Evolutionary conservation across 2,113 vertebrate species (phyloP).

Genomic region (Calyptommatus sinebrachiatus): DNA sequence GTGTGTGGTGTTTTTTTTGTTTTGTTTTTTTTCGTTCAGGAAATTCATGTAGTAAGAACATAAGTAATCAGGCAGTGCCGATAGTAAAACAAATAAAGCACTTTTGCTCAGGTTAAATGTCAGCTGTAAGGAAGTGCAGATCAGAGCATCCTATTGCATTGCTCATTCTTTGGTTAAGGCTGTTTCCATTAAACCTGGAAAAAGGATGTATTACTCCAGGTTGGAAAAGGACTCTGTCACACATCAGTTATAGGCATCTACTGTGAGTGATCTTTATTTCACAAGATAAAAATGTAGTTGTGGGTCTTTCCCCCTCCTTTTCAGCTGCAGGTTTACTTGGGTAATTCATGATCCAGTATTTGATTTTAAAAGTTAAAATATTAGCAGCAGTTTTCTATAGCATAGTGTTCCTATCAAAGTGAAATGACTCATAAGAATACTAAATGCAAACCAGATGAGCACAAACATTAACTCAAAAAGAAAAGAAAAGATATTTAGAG

Average conservation of each 20-base stretch:
- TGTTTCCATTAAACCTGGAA: constrained; percentile 58
- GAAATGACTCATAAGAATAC: constrained; percentile 84
- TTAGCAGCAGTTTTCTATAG: constrained; percentile 77
- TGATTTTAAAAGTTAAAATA: constrained; percentile 79
- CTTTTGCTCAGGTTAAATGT: constrained; percentile 70
- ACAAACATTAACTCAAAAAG: constrained; percentile 72
- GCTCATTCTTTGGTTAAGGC: constrained; percentile 62
- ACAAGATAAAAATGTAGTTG: constrained; percentile 50
- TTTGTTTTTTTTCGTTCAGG: constrained; percentile 49
- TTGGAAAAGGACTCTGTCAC: constrained; percentile 62
- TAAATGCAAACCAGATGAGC: constrained; percentile 85
- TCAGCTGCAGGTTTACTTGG: constrained; percentile 59
- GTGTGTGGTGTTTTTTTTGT: not conserved
- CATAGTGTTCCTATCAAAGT: constrained; percentile 78
- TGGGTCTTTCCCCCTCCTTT: constrained; percentile 17
- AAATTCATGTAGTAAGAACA: constrained; percentile 70
- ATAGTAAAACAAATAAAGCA: constrained; percentile 74
- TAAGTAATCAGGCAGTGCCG: constrained; percentile 69
- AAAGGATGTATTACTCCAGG: constrained; percentile 55
- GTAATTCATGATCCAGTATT: constrained; percentile 65
- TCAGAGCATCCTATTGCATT: constrained; percentile 66
- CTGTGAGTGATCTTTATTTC: constrained; percentile 47
- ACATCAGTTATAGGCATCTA: constrained; percentile 53
- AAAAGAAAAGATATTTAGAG: constrained; percentile 73
- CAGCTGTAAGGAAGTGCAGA: constrained; percentile 70